phyloP scores from a whole-genome alignment of 1,140 invertebrate species.

The Drosophila murphyi region DNA sequence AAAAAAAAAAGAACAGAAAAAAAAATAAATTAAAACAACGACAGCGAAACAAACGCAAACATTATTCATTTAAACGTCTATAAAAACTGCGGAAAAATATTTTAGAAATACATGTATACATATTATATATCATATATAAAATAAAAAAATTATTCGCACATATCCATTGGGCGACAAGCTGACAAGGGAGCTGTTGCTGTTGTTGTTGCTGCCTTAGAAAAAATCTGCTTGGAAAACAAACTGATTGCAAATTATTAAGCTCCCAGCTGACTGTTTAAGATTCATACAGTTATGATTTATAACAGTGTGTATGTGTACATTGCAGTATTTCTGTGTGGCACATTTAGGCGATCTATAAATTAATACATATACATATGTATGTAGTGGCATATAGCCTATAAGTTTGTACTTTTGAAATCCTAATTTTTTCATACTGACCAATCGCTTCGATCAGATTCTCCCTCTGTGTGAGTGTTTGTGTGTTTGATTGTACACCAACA shows the following conservation, averaged over 20 bases:
- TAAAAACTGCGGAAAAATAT: conserved; percentile 68
- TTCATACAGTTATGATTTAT: conserved; percentile 78
- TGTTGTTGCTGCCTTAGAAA: conserved; percentile 20
- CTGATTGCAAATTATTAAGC: conserved; percentile 80
- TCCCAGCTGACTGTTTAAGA: conserved; percentile 75
- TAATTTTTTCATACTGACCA: conserved; percentile 34
- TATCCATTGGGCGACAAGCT: conserved; percentile 47
- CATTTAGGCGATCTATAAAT: background rate
- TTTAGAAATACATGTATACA: conserved; percentile 41
- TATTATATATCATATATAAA: conserved; percentile 16
- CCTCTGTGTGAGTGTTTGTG: background rate
- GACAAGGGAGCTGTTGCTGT: conserved; percentile 53
- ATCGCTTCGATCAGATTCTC: conserved; percentile 21
- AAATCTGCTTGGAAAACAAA: conserved; percentile 69
- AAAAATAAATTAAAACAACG: conserved; percentile 42
- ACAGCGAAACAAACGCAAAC: conserved; percentile 74
- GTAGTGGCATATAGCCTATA: conserved; percentile 50
- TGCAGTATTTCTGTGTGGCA: conserved; percentile 1
- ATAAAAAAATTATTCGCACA: conserved; percentile 52
- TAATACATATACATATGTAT: conserved; percentile 30
- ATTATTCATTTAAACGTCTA: conserved; percentile 82
- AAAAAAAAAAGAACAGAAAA: background rate
- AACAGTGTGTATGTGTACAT: conserved; percentile 15
- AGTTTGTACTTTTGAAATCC: conserved; percentile 41
- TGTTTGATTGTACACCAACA: conserved; percentile 24